Evolutionary conservation across 2,888 invertebrate species (phyloP).

Genomic region (Panzeria rudis): DNA sequence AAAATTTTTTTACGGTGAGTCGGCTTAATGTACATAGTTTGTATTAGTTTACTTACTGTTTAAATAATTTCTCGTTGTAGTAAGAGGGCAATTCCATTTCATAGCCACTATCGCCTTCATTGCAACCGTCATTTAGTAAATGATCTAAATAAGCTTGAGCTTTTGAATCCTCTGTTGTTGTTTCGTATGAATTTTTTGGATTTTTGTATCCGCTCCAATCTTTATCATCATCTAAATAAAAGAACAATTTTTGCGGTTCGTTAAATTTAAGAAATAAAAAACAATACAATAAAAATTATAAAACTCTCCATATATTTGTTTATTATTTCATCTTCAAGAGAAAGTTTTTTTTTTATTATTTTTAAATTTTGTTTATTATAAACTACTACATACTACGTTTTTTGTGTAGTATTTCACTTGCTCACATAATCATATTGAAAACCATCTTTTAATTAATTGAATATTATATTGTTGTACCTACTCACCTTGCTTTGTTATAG

Average conservation of each 20-base stretch:
- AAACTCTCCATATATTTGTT: conserved; percentile 13
- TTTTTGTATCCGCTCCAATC: conserved; percentile 5
- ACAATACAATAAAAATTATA: neutral
- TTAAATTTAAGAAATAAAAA: neutral
- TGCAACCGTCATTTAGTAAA: conserved; percentile 78
- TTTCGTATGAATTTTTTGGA: neutral
- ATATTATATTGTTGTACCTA: neutral
- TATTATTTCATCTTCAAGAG: conserved; percentile 40
- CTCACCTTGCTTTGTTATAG: conserved; percentile 35
- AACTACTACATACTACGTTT: neutral
- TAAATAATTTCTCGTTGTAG: conserved; percentile 88
- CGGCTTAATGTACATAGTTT: conserved; percentile 7
- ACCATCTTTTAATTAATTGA: neutral
- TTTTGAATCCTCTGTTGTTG: conserved; percentile 68
- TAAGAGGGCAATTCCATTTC: conserved; percentile 86
- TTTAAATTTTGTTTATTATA: conserved; percentile 7
- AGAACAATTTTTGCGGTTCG: neutral
- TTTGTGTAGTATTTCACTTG: conserved; percentile 4
- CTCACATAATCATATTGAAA: neutral
- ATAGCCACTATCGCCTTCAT: conserved; percentile 80
- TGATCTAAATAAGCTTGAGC: conserved; percentile 80
- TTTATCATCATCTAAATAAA: conserved; percentile 23
- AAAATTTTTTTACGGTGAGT: too few relatives aligned
- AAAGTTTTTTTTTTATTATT: conserved; percentile 43
- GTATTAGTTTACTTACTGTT: conserved; percentile 84